Evolutionary conservation across 92 coral and sea anemone genomes (phyloP).

Genomic region (Anthopleura xanthogrammica): DNA sequence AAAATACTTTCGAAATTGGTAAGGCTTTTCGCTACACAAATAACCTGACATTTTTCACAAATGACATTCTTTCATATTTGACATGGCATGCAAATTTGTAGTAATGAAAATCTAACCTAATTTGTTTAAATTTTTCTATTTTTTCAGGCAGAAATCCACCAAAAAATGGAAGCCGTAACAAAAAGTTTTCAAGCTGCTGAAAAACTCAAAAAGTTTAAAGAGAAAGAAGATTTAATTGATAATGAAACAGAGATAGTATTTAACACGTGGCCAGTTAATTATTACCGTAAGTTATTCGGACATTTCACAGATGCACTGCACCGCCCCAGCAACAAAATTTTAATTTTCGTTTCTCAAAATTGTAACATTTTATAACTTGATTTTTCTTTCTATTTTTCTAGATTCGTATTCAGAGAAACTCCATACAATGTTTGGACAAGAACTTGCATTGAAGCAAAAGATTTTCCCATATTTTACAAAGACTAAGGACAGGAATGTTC

Average conservation of each 20-base stretch:
- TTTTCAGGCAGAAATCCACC: constrained; percentile 60
- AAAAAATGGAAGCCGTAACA: constrained; percentile 71
- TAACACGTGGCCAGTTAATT: constrained; percentile 75
- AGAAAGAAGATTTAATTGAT: constrained; percentile 8
- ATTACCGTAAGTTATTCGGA: constrained; percentile 65
- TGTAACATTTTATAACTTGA: not conserved
- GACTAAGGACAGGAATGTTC: constrained; percentile 66
- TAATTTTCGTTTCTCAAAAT: not conserved
- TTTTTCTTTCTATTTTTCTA: constrained; percentile 15
- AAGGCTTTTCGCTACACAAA: not conserved
- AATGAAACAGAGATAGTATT: constrained; percentile 39
- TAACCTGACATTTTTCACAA: too few relatives aligned
- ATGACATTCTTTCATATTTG: not conserved
- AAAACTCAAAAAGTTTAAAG: constrained; percentile 63
- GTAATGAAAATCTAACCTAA: not conserved
- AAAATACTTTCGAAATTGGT: constrained; percentile 47
- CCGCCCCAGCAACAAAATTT: not conserved
- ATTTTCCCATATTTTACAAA: constrained; percentile 65
- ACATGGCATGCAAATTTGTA: not conserved
- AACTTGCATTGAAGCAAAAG: constrained; percentile 77
- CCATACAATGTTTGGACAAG: constrained; percentile 58
- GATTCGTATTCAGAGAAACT: constrained; percentile 75
- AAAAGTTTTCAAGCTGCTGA: constrained; percentile 69
- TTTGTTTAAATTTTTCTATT: not conserved
- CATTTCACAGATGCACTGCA: not conserved